Evolutionary conservation across 2,797 vertebrate species (phyloP).

Genomic region (Gadopsis marmoratus): DNA sequence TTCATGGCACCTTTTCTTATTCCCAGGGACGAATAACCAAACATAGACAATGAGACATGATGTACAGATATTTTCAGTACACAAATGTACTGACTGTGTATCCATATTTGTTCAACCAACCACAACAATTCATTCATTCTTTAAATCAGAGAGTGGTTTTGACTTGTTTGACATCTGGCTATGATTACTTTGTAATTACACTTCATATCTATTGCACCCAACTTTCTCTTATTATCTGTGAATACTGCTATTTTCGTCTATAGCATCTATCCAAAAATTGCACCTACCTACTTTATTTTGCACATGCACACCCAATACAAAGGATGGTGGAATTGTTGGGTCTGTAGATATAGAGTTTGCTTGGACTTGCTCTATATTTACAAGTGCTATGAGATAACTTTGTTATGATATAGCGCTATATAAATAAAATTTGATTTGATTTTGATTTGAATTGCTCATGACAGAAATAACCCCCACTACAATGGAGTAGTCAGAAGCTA

Average conservation of each 20-base stretch:
- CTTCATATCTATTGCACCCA: no score
- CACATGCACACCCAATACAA: background rate
- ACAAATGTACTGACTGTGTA: background rate
- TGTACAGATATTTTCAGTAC: background rate
- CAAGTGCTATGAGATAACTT: no score
- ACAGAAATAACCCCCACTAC: conserved; percentile 7
- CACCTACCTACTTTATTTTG: background rate
- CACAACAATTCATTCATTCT: background rate
- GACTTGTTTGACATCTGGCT: no score
- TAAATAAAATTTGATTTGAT: no score
- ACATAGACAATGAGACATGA: background rate
- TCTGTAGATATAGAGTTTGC: no score
- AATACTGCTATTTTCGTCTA: background rate
- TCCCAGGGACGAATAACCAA: background rate
- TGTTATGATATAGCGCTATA: no score
- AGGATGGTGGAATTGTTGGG: no score
- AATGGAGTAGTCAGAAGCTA: background rate
- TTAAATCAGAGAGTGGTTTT: background rate
- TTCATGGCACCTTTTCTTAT: background rate
- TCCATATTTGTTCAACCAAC: background rate
- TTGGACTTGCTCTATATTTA: no score
- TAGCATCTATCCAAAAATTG: background rate
- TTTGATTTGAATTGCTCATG: conserved; percentile 9
- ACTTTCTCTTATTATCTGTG: no score
- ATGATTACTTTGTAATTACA: background rate